Percentiles rank a stretch among this genome's conserved stretches.
Evolutionary conservation across 1,140 invertebrate species (phyloP).

Genomic region (Cydia fagiglandana): DNA sequence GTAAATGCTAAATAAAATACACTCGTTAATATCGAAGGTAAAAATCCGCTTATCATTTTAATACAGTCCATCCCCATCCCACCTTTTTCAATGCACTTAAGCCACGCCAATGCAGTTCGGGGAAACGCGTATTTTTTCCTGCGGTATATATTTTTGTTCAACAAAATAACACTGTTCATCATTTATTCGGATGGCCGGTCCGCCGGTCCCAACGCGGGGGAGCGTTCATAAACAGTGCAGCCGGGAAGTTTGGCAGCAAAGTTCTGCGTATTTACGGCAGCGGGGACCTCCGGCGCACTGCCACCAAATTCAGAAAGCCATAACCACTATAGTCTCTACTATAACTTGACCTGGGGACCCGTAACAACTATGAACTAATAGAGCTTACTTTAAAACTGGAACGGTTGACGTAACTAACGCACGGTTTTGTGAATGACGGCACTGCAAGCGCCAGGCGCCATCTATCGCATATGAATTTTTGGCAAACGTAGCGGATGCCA

Average conservation of each 20-base stretch:
- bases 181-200: conserved; percentile 25
- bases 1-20: too few relatives aligned
- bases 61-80: too few relatives aligned
- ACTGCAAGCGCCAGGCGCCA: conserved; percentile 20
- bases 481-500: conserved; percentile 18
- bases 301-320: neutral
- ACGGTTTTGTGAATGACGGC: conserved; percentile 3
- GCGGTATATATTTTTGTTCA: conserved; percentile 17
- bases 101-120: neutral
- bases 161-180: conserved; percentile 26
- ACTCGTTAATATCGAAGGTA: too few relatives aligned
- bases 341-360: neutral
- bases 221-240: conserved; percentile 30
- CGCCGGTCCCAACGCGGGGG: conserved; percentile 20
- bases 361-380: neutral
- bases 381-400: neutral
- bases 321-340: neutral
- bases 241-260: conserved; percentile 29
- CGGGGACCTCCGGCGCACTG: neutral
- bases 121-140: neutral
- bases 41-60: too few relatives aligned
- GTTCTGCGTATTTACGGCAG: conserved; percentile 29
- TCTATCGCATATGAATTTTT: conserved; percentile 25
- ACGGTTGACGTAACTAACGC: neutral
- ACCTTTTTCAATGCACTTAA: too few relatives aligned